These are phyloP conservation scores for Amblyornis subalaris DNA, from an alignment of 2,113 vertebrate genomes.

Conservation along the genomic window DNA sequence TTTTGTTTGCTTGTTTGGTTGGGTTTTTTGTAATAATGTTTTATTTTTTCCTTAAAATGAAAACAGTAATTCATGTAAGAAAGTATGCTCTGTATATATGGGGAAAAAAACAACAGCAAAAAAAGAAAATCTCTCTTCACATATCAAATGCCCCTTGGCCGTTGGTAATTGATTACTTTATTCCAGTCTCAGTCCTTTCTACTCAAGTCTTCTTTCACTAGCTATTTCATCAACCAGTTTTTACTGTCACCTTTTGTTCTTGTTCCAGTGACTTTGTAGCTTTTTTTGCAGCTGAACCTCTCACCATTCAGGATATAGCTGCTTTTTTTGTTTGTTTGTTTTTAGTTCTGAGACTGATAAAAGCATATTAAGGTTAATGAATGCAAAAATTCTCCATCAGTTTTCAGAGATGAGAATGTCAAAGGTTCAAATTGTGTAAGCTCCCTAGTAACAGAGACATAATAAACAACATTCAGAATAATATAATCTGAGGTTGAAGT, in stretches of 20 bases:
- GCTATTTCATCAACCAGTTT: neutral
- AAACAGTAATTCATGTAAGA: neutral
- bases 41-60: neutral
- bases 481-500: slow-evolving; percentile 2
- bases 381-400: slow-evolving; percentile 27
- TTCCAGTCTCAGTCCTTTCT: neutral
- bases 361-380: slow-evolving; percentile 51
- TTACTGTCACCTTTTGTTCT: slow-evolving; percentile 11
- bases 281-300: neutral
- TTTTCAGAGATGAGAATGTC: slow-evolving; percentile 37
- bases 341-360: slow-evolving; percentile 16
- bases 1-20: neutral
- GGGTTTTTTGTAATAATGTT: neutral
- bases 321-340: neutral
- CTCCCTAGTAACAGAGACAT: slow-evolving; percentile 19
- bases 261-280: neutral
- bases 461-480: slow-evolving; percentile 29
- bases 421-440: neutral
- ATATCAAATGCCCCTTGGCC: neutral
- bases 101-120: neutral
- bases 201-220: neutral
- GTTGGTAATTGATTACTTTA: slow-evolving; percentile 27
- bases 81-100: neutral
- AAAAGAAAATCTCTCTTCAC: neutral
- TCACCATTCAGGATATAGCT: neutral